Base-by-base conservation (phyloP, 2,888 invertebrate genomes). In the Scaptomyza caliginosa region DNA sequence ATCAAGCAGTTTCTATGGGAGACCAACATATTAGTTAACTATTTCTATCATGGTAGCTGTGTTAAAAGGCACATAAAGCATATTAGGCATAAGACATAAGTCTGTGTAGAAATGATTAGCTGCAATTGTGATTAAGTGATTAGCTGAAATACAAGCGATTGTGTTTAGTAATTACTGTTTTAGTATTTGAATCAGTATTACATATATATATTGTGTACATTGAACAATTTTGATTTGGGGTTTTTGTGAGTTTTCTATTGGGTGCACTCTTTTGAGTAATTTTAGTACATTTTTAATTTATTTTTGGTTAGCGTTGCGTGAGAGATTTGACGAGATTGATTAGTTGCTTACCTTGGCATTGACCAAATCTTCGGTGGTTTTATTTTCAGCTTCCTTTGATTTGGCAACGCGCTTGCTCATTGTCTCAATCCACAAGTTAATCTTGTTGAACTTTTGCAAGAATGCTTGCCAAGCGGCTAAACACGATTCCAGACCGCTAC, bases 391-490 rank as follows among this genome's bases (percentile, higher is more conserved):
- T 67, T 94, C 94, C 57, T 93, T 93, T 40, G 95, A 94, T 3
- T 93, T 91, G 74, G 93, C 93, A 26, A 96, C 92, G 79, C 94
- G 94, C 72, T 92, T 93, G 73, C 94, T 94, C 70, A 95, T 95
- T 57, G 94, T 93, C 49, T 94, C 94, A 16, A 97, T 93, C 95
- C 95, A 96, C 40, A 93, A 93, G 80, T 94, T 94, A 92, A 96
- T 95, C 70, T 94, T 94, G 39, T 94, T 94, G 51, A 94, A 94
- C 4, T 95, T 95, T 57, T 93, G 93, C 49, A 94, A 93, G 91
- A 96, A 98, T 69, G 96, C 95, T 2, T 94, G 94, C 97, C 97
- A 98, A 0, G 95, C 94, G 0, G 94, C 92, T 43, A 96, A 92
- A 77, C 97, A 97, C 81, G 95, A 94, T 51, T 94, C 94, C 4